Conservation (phyloP, 2,113 vertebrate species). For the Maccullochella peelii region DNA sequence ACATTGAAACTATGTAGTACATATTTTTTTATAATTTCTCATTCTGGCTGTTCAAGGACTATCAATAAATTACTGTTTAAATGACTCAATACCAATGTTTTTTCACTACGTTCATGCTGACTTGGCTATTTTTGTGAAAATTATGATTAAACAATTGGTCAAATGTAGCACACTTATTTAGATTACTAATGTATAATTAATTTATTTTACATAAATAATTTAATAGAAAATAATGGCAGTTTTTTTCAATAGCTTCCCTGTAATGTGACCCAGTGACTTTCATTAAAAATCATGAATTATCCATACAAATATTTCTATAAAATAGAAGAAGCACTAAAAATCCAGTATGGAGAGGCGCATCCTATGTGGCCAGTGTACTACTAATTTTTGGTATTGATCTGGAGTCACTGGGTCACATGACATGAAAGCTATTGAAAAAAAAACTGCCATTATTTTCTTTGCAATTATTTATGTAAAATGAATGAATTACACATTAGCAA, state of each 20-base stretch:
- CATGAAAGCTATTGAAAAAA: background rate
- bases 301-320: too few species aligned
- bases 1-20: background rate
- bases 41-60: too few species aligned
- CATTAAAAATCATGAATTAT: too few species aligned
- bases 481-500: too few species aligned
- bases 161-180: background rate
- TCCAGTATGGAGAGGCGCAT: too few species aligned
- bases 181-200: background rate
- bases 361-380: background rate
- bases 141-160: background rate
- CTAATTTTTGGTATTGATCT: background rate
- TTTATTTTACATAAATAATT: background rate
- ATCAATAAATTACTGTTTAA: too few species aligned
- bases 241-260: background rate
- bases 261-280: background rate
- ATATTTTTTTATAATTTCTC: too few species aligned
- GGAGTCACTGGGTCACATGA: background rate
- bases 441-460: background rate
- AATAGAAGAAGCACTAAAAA: too few species aligned
- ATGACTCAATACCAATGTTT: background rate
- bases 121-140: background rate
- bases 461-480: too few species aligned
- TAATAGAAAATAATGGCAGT: background rate
- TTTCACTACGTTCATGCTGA: background rate